Evolutionary conservation across 64 coral and sea anemone species (phyloP), one percentile per base, ranked within the genome.

Genomic region (Montipora foliosa): DNA sequence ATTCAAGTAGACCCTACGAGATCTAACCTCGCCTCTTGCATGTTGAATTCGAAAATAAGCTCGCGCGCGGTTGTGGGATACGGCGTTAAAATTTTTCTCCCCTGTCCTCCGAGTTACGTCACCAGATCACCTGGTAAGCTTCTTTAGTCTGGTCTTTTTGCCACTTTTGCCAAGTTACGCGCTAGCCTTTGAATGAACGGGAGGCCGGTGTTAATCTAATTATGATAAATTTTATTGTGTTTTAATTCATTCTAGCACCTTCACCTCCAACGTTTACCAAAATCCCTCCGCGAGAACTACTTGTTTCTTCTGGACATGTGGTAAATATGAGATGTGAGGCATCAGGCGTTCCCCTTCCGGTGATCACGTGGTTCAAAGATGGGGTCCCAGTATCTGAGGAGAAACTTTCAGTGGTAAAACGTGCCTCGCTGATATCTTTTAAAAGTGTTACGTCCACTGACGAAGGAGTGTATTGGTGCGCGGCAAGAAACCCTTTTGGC

Each of bases 291-390:
- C 45, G 7, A 10, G 8, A 51, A 16, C n/a, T 24, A 0, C 21
- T 49, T 46, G 66, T 71, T 86, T 70, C 45, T 11, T 15, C 6
- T 49, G 64, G 66, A 86, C 3, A n/a, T 49, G 19, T 7, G 20
- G 19, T 47, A 8, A 86, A 86, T 47, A 4, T 86, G 37, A 71
- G 17, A 3, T 86, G 82, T 22, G 4, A 86, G 44, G 64, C 82
- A 50, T n/a, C 16, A 49, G 64, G 66, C 19, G 5, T 70, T 72
- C 82, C 66, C 1, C 45, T 12, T 17, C 82, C 82, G n/a, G 62
- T 22, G 3, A 10, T 86, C 17, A 71, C 64, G 3, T 86, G 82
- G 82, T 86, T 68, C 67, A 86, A 86, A 22, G 82, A 86, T 72
- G 82, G 64, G 0, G 8, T 46, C 17, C 47, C 47, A 9, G 8